These are phyloP conservation scores for Hymenochirus boettgeri DNA, from an alignment of 2,113 vertebrate species.

Conservation along the genomic window DNA sequence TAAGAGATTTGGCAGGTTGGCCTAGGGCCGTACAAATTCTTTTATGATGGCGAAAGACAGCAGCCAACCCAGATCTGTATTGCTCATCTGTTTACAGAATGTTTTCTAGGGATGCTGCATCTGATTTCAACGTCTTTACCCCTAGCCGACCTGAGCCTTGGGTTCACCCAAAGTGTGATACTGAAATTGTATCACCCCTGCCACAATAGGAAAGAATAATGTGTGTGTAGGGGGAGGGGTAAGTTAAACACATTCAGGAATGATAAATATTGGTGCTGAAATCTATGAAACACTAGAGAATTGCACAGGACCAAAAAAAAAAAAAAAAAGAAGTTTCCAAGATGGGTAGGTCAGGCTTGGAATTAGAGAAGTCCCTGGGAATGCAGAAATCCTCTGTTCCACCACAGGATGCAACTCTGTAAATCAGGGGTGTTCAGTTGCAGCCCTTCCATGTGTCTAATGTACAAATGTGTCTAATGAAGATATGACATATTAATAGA, in stretches of 20 bases:
- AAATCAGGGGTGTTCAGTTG: too few relatives aligned
- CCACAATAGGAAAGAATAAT: constrained; percentile 2
- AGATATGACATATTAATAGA: too few relatives aligned
- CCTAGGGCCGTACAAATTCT: constrained; percentile 36
- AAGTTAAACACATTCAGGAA: not conserved
- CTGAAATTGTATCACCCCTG: constrained; percentile 26
- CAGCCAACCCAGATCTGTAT: constrained; percentile 25
- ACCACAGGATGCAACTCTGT: too few relatives aligned
- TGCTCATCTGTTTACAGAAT: constrained; percentile 20
- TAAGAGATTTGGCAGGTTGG: constrained; percentile 37
- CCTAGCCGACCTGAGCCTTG: constrained; percentile 26
- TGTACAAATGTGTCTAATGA: too few relatives aligned
- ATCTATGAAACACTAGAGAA: not conserved
- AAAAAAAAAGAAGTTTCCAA: too few relatives aligned
- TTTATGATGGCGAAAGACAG: constrained; percentile 40
- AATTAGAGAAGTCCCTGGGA: too few relatives aligned
- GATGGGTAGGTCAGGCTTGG: too few relatives aligned
- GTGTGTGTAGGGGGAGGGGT: constrained; percentile 1
- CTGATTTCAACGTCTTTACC: constrained; percentile 26
- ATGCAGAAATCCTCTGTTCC: too few relatives aligned
- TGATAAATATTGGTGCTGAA: not conserved
- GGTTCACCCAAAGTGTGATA: constrained; percentile 32
- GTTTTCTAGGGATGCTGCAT: constrained; percentile 11
- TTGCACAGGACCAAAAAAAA: not conserved
- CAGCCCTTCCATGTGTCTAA: too few relatives aligned